Conservation (phyloP, 2,797 vertebrate genomes). For the Phylloscopus collybita region DNA sequence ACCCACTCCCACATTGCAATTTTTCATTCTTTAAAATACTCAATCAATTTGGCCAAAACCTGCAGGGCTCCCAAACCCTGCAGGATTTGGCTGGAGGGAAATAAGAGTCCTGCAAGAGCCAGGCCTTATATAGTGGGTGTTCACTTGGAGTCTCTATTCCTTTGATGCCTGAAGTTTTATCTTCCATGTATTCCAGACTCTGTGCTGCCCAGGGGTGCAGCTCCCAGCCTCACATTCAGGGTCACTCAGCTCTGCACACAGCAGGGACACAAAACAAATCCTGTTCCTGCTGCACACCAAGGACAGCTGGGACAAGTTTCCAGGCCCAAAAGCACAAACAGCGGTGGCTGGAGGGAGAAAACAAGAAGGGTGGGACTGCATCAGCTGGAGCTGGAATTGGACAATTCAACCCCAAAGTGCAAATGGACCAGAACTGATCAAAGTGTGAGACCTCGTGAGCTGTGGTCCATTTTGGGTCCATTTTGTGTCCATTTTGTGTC, state of each 20-base stretch:
- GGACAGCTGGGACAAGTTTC: background rate
- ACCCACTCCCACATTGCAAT: rapidly evolving
- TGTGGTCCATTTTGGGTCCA: too few species aligned
- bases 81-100: background rate
- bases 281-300: background rate
- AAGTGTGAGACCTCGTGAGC: too few species aligned
- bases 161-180: background rate
- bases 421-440: too few species aligned
- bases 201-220: background rate
- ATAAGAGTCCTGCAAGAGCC: background rate
- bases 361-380: too few species aligned
- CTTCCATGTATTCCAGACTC: background rate
- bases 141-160: background rate
- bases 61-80: background rate
- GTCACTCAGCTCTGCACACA: too few species aligned
- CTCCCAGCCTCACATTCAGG: background rate
- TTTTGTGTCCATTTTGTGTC: too few species aligned
- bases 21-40: background rate
- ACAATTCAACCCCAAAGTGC: too few species aligned
- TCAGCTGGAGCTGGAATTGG: too few species aligned
- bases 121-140: background rate
- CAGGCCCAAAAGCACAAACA: too few species aligned
- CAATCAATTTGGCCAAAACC: background rate
- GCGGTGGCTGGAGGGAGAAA: too few species aligned
- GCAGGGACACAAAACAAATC: background rate